Conservation (phyloP, 2,113 vertebrate genomes). For the Perca schrenkii region DNA sequence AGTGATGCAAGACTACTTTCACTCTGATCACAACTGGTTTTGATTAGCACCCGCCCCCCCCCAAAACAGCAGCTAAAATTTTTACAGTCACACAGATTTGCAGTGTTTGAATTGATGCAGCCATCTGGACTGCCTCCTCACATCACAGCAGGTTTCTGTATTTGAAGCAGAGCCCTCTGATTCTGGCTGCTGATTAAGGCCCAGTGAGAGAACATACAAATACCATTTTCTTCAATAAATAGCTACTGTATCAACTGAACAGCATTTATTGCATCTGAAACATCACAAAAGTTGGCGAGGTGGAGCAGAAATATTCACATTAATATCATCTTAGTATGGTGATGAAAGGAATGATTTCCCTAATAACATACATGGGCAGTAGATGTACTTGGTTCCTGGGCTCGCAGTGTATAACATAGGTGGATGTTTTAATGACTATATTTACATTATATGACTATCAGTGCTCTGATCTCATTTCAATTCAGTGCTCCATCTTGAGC, state of each 20-base stretch:
- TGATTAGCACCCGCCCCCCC: conserved; percentile 28
- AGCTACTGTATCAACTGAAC: not conserved
- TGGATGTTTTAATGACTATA: conserved; percentile 49
- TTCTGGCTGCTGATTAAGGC: conserved; percentile 19
- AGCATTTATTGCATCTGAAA: not conserved
- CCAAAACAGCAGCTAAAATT: conserved; percentile 43
- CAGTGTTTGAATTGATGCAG: conserved; percentile 34
- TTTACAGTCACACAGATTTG: conserved; percentile 38
- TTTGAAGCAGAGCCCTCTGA: conserved; percentile 21
- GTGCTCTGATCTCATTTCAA: conserved; percentile 27
- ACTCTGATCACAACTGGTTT: conserved; percentile 29
- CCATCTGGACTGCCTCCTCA: conserved; percentile 48
- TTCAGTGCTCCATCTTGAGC: not conserved
- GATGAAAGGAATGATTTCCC: conserved; percentile 24
- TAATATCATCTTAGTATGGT: not conserved
- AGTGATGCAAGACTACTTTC: not conserved
- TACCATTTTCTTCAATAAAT: conserved; percentile 3
- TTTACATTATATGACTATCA: conserved; percentile 13
- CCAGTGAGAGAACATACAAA: not conserved
- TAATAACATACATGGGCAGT: conserved; percentile 23
- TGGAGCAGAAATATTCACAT: not conserved
- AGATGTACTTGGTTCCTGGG: conserved; percentile 15
- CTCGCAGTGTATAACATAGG: conserved; percentile 16
- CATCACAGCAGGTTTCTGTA: conserved; percentile 36
- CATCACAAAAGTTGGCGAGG: not conserved